Base-by-base conservation (phyloP, 2,797 vertebrate species). In the Tapera naevia region DNA sequence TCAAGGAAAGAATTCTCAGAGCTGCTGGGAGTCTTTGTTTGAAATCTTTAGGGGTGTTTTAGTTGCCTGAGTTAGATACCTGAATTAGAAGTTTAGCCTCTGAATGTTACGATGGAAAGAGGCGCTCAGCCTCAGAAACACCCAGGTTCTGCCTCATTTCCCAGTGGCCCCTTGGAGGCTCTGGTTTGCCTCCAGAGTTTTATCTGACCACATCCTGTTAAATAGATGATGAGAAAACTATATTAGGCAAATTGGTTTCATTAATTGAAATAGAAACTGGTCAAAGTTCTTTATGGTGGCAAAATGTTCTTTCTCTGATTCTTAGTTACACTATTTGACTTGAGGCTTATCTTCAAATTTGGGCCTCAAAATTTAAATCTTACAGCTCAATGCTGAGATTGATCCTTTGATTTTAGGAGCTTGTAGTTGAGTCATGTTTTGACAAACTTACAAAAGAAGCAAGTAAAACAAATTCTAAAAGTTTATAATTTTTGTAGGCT, bases 401-500 rank as follows among this genome's bases (percentile, higher is more conserved):
- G 58, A 50, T 69, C 25, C 17, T 23, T 48, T 70, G 70, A 13
- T 62, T 89, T 86, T 54, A 75, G 39, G 64, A 67, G 37, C 32
- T 37, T 48, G 11, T 33, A 17, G 3, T 2, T 60, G 8, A 56
- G 21, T 84, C 5, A 1, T 15, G 8, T 81, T 91, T 89, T 75
- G 50, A 45, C 35, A 33, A 33, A 56, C 9, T 33, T 43, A 45
- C 4, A 21, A 72, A 53, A 89, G 18, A 76, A 1, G 0, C 11
- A 39, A 41, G 35, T 35, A 50, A 83, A 67, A 13, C 17, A 37
- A 18, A 28, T 48, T 32, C 9, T 70, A 28, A 62, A 86, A 46
- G 32, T 45, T 54, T 5, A 0, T 75, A 0, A 67, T 79, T 93
- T 91, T 91, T 65, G 11, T 84, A 99, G 99, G 99, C 99, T n/a